Base-by-base conservation (phyloP, 2,888 invertebrate species). In the Apantesis nais region DNA sequence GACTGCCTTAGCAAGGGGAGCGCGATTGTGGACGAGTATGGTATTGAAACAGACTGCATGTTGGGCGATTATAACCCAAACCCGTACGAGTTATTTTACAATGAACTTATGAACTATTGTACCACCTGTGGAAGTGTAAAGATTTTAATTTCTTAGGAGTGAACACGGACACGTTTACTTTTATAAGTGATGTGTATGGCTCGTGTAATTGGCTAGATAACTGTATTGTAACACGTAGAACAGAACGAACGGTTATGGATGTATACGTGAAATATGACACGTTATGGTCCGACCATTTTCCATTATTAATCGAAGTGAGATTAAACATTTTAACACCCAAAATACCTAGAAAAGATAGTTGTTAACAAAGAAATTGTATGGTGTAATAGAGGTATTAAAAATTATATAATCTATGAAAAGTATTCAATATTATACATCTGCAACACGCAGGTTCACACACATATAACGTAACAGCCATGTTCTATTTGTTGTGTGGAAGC, bases 31-130 rank as follows among this genome's bases (percentile, higher is more conserved):
- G n/a, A n/a, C n/a, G n/a, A 63, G 16, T 16, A 63, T 8, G 41
- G 41, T n/a, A 44, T 29, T 39, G 29, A 31, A 19, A 29, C 19
- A 14, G 41, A 44, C 11, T 63, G 44, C n/a, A 29, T 44, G 25
- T 63, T 63, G 29, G 63, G 44, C 41, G 41, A 63, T 63, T 63
- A 29, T 25, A 63, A 63, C 41, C 44, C 41, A n/a, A 12, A 39
- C n/a, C 39, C 62, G 25, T n/a, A n/a, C 39, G 34, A 62, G 62
- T 62, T 62, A n/a, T 62, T 62, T 62, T 62, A 62, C 62, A 62
- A 37, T 25, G 62, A 62, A 37, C 37, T 62, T n/a, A 0, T 62
- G 39, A 39, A 39, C 9, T 39, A 39, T 7, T 62, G 62, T 22
- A 22, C 1, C 37, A 62, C 19, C 1, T 22, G 16, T 62, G 62